Evolutionary conservation across 64 coral and sea anemone species (phyloP).

Genomic region (Platygyra sinensis): DNA sequence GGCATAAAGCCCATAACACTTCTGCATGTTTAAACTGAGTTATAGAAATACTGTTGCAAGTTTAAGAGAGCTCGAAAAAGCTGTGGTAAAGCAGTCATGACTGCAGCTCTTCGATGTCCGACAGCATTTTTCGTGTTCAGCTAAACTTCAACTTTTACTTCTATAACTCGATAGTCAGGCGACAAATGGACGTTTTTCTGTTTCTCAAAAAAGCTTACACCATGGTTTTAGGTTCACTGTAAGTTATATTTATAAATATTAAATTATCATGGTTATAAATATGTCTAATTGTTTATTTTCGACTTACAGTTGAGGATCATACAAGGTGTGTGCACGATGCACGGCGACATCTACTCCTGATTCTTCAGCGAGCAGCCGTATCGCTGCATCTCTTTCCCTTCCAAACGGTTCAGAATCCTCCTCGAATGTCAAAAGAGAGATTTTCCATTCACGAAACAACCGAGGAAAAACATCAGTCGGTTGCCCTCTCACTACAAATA

Average conservation of each 20-base stretch:
- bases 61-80: no score
- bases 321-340: conserved; percentile 48
- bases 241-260: not conserved
- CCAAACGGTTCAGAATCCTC: conserved; percentile 66
- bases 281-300: not conserved
- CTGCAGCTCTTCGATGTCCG: no score
- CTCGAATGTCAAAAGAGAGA: conserved; percentile 62
- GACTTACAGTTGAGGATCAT: conserved; percentile 67
- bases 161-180: no score
- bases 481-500: conserved; percentile 71
- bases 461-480: conserved; percentile 64
- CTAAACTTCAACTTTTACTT: no score
- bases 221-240: not conserved
- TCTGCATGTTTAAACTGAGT: no score
- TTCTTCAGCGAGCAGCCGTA: conserved; percentile 57
- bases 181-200: no score
- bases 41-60: no score
- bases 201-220: no score
- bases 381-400: conserved; percentile 64
- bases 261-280: not conserved
- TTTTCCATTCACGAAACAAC: conserved; percentile 73
- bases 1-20: no score
- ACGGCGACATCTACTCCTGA: conserved; percentile 60
- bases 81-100: no score
- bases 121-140: no score